Percentiles rank a stretch among this genome's conserved stretches.
phyloP scores from a whole-genome alignment of 2,888 invertebrate genomes.

The Conistra vaccinii region DNA sequence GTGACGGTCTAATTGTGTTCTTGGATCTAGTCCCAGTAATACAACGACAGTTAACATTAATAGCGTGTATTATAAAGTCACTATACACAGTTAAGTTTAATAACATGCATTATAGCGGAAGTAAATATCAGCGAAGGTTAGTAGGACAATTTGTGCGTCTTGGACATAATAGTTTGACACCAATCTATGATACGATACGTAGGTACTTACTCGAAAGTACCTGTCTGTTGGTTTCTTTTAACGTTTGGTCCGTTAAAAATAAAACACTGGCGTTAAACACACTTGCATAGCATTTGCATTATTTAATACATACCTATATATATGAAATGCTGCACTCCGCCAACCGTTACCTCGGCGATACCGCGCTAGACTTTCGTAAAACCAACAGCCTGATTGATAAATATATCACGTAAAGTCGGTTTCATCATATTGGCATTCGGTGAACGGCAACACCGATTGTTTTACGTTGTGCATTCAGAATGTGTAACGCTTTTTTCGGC shows the following conservation, averaged over 20 bases:
- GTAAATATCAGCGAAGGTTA: slow-evolving; percentile 51
- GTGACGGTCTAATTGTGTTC: slow-evolving; percentile 47
- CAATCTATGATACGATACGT: slow-evolving; percentile 2
- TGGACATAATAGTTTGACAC: neutral
- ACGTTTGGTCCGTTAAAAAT: slow-evolving; percentile 12
- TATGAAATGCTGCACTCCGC: slow-evolving; percentile 40
- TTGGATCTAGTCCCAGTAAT: slow-evolving; percentile 39
- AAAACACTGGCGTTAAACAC: slow-evolving; percentile 28
- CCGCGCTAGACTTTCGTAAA: slow-evolving; percentile 83
- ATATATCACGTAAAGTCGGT: slow-evolving; percentile 82
- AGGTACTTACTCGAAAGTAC: slow-evolving; percentile 11
- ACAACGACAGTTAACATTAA: slow-evolving; percentile 28
- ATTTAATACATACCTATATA: slow-evolving; percentile 45
- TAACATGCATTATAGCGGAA: slow-evolving; percentile 50
- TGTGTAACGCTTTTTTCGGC: slow-evolving; percentile 73
- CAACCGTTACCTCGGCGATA: slow-evolving; percentile 72
- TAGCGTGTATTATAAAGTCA: slow-evolving; percentile 14
- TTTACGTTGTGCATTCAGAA: slow-evolving; percentile 74
- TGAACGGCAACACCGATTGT: slow-evolving; percentile 73
- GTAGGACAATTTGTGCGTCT: slow-evolving; percentile 48
- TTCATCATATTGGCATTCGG: slow-evolving; percentile 81
- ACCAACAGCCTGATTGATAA: slow-evolving; percentile 79
- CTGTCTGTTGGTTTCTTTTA: slow-evolving; percentile 11
- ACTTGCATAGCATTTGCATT: slow-evolving; percentile 46
- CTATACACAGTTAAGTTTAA: slow-evolving; percentile 37